Evolutionary conservation across 2,888 invertebrate genomes (phyloP), one percentile per base, ranked within the genome.

Genomic region (Ennomos quercinarius): DNA sequence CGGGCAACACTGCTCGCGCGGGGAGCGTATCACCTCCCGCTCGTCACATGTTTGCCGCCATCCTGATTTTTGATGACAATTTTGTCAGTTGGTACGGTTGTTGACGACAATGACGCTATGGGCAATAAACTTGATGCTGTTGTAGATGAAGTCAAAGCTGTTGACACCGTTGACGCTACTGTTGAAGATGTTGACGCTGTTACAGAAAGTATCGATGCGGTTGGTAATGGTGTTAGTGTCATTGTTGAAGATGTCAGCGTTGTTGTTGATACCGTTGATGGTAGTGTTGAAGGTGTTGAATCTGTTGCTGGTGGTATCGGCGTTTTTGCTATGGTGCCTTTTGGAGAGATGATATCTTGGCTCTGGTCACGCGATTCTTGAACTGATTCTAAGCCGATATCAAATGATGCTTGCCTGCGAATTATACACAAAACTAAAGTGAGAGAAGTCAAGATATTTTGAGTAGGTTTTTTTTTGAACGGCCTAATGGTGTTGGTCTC

Each of bases 391-490:
- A 92, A 72, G 1, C 77, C 86, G 17, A 87, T 81, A 69, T 92
- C 92, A 66, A 92, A 92, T 2, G 92, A 92, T 6, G 84, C 68
- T 81, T 91, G 90, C 55, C 88, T 87, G 79, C n/a, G 40, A 9
- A 13, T 13, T 12, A 12, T 10, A 36, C 3, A 42, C 27, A 27
- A 4, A 27, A 27, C 5, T 0, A 17, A 2, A 17, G 42, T 17
- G 4, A 17, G 42, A 6, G 1, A 41, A 13, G 5, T n/a, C 10
- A 41, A 3, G 9, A 13, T 41, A 13, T 10, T 9, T 5, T 13
- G 8, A 13, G 13, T 8, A 13, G 13, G 12, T 9, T 1, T n/a
- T n/a, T n/a, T n/a, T n/a, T n/a, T n/a, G n/a, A n/a, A n/a, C n/a
- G n/a, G n/a, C n/a, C n/a, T n/a, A n/a, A n/a, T n/a, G n/a, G n/a